Evolutionary conservation across 2,888 invertebrate species (phyloP).

Genomic region (Pogonocherus hispidulus): DNA sequence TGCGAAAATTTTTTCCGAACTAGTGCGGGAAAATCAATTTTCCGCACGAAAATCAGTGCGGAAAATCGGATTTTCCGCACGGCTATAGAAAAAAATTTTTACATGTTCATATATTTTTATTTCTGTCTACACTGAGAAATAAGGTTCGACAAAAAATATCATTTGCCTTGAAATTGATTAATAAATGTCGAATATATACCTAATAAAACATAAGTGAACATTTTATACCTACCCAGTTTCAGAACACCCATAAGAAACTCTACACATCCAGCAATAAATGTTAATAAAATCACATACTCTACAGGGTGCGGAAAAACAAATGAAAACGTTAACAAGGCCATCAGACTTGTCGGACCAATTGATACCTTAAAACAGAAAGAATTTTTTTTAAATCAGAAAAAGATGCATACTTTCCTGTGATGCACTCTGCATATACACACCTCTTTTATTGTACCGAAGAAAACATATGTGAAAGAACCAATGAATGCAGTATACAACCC

Average conservation of each 20-base stretch:
- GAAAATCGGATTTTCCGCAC: no score
- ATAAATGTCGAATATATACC: no score
- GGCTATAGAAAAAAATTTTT: no score
- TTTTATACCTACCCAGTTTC: constrained; percentile 81
- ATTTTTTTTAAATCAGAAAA: no score
- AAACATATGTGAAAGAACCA: constrained; percentile 87
- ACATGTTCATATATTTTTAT: no score
- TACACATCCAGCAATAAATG: constrained; percentile 83
- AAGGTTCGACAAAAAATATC: no score
- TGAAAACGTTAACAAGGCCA: constrained; percentile 88
- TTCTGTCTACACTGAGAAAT: no score
- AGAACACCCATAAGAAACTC: constrained; percentile 86
- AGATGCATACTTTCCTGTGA: neutral
- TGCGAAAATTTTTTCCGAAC: no score
- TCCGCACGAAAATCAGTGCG: no score
- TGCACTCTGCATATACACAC: constrained; percentile 58
- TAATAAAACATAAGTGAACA: no score
- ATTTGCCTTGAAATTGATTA: no score
- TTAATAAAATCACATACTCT: constrained; percentile 81
- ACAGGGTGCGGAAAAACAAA: constrained; percentile 78
- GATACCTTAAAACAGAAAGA: constrained; percentile 69
- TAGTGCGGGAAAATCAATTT: no score
- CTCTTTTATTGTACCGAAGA: constrained; percentile 90
- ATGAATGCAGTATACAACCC: constrained; percentile 94
- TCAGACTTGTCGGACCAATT: constrained; percentile 93